A percentile compares a stretch with the other conserved stretches of the same genome.
These are phyloP conservation scores for Perca schrenkii DNA, from an alignment of 2,113 vertebrate genomes.

Conservation along the genomic window DNA sequence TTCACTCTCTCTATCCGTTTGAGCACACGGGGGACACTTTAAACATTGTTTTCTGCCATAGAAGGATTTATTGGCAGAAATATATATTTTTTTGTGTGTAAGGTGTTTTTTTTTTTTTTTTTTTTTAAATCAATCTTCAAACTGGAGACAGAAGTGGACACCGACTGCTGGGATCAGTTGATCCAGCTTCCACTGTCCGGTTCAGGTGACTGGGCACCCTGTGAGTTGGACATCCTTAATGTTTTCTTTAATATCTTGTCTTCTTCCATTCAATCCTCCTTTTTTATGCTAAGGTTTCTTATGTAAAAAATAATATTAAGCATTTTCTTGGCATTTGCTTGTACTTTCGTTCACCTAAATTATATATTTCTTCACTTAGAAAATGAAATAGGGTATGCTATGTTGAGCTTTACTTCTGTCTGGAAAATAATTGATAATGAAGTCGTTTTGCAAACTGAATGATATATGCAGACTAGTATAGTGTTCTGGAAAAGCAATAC, in stretches of 20 bases:
- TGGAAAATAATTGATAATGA: background rate
- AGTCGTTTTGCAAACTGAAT: background rate
- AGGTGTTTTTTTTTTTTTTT: background rate
- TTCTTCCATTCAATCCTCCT: background rate
- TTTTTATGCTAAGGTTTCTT: background rate
- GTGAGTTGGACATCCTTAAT: slow-evolving; percentile 72
- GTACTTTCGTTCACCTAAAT: background rate
- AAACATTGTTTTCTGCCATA: slow-evolving; percentile 11
- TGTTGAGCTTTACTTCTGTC: no score
- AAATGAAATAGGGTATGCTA: background rate
- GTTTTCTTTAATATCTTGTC: background rate
- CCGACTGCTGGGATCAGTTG: slow-evolving; percentile 82
- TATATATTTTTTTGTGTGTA: slow-evolving; percentile 11
- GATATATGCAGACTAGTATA: background rate
- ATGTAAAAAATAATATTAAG: no score
- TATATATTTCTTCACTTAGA: background rate
- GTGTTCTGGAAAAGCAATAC: background rate
- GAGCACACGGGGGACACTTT: slow-evolving; percentile 24
- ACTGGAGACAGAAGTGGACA: slow-evolving; percentile 77
- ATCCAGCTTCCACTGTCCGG: slow-evolving; percentile 83
- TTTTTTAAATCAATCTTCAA: slow-evolving; percentile 58
- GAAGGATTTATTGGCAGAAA: slow-evolving; percentile 44
- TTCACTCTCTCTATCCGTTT: slow-evolving; percentile 6
- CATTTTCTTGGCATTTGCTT: background rate
- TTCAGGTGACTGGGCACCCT: slow-evolving; percentile 80